Evolutionary conservation across 2,797 vertebrate species (phyloP).

Genomic region (Platyrinchus mystaceus): DNA sequence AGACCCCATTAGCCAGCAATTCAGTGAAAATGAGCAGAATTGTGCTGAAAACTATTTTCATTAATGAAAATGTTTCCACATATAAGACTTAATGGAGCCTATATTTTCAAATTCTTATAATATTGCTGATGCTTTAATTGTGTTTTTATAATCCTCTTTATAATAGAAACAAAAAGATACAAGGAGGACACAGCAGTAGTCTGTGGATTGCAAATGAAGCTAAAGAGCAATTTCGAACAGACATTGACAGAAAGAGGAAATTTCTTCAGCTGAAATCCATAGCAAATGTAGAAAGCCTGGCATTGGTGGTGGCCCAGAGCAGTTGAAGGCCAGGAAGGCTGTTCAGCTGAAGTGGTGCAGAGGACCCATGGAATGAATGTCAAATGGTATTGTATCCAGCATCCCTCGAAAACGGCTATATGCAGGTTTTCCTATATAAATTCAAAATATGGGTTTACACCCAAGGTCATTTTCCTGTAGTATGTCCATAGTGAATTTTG

Average conservation of each 20-base stretch:
- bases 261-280: background rate
- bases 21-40: slow-evolving; percentile 37
- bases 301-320: background rate
- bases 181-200: background rate
- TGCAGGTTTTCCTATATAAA: background rate
- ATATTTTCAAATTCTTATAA: slow-evolving; percentile 11
- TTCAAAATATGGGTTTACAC: background rate
- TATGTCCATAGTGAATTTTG: background rate
- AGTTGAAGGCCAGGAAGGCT: background rate
- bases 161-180: background rate
- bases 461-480: background rate
- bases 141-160: slow-evolving; percentile 6
- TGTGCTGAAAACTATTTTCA: slow-evolving; percentile 31
- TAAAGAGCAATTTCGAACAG: background rate
- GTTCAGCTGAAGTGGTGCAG: background rate
- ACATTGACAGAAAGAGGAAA: background rate
- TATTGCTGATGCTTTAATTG: slow-evolving; percentile 12
- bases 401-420: background rate
- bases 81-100: slow-evolving; percentile 29
- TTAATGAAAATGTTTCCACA: slow-evolving; percentile 49
- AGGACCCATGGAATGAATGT: background rate
- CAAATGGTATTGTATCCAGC: background rate
- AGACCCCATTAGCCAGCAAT: slow-evolving; percentile 38
- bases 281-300: background rate
- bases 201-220: background rate